Base-by-base conservation (phyloP, 2,888 invertebrate species). In the Cancer borealis region DNA sequence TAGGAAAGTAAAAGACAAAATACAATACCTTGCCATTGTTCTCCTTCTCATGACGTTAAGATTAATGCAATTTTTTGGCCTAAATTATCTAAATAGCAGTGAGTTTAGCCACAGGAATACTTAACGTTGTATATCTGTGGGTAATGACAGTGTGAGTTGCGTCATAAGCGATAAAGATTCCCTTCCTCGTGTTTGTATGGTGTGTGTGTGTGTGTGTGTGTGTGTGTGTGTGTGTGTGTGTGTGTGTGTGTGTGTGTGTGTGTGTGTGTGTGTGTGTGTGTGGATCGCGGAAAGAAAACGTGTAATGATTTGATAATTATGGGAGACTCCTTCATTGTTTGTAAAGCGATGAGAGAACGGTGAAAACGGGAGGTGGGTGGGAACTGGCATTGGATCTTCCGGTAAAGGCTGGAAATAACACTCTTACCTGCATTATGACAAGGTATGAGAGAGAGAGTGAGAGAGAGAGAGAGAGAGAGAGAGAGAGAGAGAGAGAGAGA, bases 211-310 rank as follows among this genome's bases (percentile, higher is more conserved):
- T 60, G 60, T 60, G 54, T 54, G 10, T 54, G 54, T 54, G 17
- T 60, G 60, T 21, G 5, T 39, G 39, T 39, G 39, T 39, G 39
- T 39, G 39, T 39, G 39, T 17, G 17, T 17, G 21, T 60, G 60
- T 30, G 12, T 39, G 39, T 3, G 30, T 10, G 12, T 30, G 79
- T 26, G 66, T 14, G 10, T 3, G 73, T n/a, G 30, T 3, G 26
- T 21, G 73, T 6, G 26, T n/a, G 26, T 26, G 79, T 39, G 84
- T 14, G 84, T 14, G 30, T 84, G 30, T 21, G 26, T 79, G 39
- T 2, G 30, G 39, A 39, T 39, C 84, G 84, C 39, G 84, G 84
- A 84, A 84, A 84, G 84, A 84, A 84, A 84, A 84, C 84, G 84
- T 30, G 39, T 30, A 39, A 39, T 84, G 84, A 39, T 39, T 12